Conservation (phyloP, 35 echinoderm and acorn worm genomes). For the Eucidaris tribuloides region DNA sequence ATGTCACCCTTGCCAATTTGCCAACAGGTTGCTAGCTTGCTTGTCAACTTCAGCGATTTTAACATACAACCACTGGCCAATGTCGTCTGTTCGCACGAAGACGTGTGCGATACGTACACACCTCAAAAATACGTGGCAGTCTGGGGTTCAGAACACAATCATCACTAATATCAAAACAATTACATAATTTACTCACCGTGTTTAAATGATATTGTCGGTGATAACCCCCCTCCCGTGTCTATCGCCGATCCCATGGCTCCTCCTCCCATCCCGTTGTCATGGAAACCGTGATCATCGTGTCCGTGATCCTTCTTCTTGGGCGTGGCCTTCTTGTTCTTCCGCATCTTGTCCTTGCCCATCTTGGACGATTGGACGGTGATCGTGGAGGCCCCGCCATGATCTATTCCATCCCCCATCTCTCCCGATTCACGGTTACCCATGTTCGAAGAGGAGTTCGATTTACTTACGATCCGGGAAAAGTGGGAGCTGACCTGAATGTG, state of each 20-base stretch:
- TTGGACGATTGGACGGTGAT: constrained; percentile 13
- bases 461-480: neutral
- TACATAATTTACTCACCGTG: constrained; percentile 28
- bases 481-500: constrained; percentile 25
- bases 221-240: constrained; percentile 17
- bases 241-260: constrained; percentile 17
- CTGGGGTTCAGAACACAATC: no score
- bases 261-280: constrained; percentile 28
- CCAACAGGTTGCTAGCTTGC: no score
- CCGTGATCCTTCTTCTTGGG: constrained; percentile 23
- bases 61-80: no score
- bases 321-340: constrained; percentile 27
- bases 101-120: no score
- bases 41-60: no score
- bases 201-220: constrained; percentile 24
- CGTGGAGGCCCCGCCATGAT: neutral
- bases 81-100: no score
- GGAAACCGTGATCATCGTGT: constrained; percentile 23
- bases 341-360: constrained; percentile 11
- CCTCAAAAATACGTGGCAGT: no score
- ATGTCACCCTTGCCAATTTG: no score
- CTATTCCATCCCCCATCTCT: constrained; percentile 20
- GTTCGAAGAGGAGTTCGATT: neutral
- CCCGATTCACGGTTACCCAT: constrained; percentile 16
- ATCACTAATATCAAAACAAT: no score